Evolutionary conservation across 2,888 invertebrate genomes (phyloP).

Genomic region (Eurois occulta): DNA sequence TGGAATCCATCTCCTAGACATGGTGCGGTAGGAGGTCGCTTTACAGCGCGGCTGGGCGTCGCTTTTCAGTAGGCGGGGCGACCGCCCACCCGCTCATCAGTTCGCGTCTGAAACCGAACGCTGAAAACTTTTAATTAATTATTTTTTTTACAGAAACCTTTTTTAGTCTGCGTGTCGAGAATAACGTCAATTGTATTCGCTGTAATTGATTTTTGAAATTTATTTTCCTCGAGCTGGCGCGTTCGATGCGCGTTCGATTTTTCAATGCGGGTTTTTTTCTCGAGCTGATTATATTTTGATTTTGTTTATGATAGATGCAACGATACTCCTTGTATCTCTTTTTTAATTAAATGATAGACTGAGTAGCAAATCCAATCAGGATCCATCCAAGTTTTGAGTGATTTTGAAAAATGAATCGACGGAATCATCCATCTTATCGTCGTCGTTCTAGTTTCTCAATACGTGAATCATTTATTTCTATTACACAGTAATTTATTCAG

Average conservation of each 20-base stretch:
- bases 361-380: background rate
- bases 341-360: background rate
- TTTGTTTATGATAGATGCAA: background rate
- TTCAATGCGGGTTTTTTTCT: conserved; percentile 13
- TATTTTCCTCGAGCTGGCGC: conserved; percentile 9
- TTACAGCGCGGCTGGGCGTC: conserved; percentile 86
- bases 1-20: conserved; percentile 54
- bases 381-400: background rate
- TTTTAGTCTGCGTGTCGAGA: conserved; percentile 62
- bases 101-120: conserved; percentile 63
- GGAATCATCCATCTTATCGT: background rate
- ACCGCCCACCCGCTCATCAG: conserved; percentile 82
- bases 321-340: background rate
- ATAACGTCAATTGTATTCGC: conserved; percentile 56
- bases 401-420: background rate
- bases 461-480: background rate
- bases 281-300: background rate
- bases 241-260: conserved; percentile 35
- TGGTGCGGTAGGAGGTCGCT: conserved; percentile 84
- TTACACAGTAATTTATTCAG: background rate
- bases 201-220: conserved; percentile 52
- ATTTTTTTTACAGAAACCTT: conserved; percentile 55
- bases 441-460: background rate
- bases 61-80: conserved; percentile 83
- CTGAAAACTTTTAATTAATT: conserved; percentile 64